These are phyloP conservation scores for Eulemur macaco DNA, from an alignment of 2,113 vertebrate genomes.

Conservation along the genomic window DNA sequence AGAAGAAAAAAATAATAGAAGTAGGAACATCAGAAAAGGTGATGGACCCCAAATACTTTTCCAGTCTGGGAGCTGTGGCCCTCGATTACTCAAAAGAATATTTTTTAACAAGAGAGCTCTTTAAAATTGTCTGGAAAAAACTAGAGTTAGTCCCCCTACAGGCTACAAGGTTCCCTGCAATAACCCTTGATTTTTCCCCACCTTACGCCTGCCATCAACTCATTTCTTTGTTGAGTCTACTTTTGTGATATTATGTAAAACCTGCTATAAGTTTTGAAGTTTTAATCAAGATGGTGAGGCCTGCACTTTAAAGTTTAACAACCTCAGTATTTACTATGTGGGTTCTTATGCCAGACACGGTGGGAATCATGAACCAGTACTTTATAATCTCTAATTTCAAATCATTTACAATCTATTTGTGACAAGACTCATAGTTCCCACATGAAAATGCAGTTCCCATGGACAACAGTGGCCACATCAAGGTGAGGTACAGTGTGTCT, in stretches of 20 bases:
- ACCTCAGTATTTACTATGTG: not conserved
- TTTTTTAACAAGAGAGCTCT: slow-evolving; percentile 6
- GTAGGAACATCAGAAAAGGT: not conserved
- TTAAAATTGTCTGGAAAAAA: not conserved
- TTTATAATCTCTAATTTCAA: not conserved
- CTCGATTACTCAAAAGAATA: not conserved
- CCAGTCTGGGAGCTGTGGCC: not conserved
- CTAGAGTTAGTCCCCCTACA: not conserved
- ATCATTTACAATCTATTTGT: not conserved
- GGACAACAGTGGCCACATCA: not conserved
- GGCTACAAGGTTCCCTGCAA: not conserved
- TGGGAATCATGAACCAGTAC: too few species aligned
- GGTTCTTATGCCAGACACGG: not conserved
- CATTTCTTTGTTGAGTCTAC: not conserved
- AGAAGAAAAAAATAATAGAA: not conserved
- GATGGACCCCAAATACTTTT: not conserved
- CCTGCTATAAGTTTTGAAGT: not conserved
- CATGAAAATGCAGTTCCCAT: not conserved
- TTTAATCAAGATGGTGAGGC: not conserved
- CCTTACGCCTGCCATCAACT: not conserved
- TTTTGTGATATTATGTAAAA: not conserved
- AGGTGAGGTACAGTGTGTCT: not conserved
- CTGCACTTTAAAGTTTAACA: not conserved
- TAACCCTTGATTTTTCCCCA: not conserved
- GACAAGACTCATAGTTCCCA: not conserved